Evolutionary conservation across 2,113 vertebrate species (phyloP), one percentile per base, ranked within the genome.

Genomic region (Zosterops borbonicus): DNA sequence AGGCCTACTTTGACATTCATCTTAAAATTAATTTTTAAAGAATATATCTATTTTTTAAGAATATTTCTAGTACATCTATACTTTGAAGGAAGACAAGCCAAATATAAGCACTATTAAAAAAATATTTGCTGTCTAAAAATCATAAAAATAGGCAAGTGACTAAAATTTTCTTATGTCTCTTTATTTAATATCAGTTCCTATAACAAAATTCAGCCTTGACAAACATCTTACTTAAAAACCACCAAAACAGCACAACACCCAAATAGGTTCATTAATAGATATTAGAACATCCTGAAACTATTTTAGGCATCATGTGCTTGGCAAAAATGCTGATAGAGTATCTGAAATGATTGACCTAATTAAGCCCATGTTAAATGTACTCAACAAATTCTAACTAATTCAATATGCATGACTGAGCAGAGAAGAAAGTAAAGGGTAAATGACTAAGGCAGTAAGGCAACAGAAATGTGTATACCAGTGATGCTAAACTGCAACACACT

Each of bases 141-240:
- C 52, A 79, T 29, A 77, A 94, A 76, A 95, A 52, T 19, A 73
- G 55, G 29, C 28, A 92, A 44, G 7, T 60, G n/a, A 82, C 33
- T n/a, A 84, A 94, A 64, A 79, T 94, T 92, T 96, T 95, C 53
- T 82, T 91, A 88, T 92, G 58, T 89, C 25, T 94, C n/a, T 79
- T 47, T 83, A 22, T 79, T 87, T 86, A 76, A 44, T 64, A 55
- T 82, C 80, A 90, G 31, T 59, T 94, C 20, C 50, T 53, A 16
- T 64, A 93, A 94, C 33, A 80, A 81, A 96, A 96, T 47, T 29
- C 68, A 96, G 76, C 52, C 37, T 85, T 91, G 75, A 94, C 53
- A 86, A 94, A 87, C 69, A 91, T 87, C 69, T 41, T 91, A 93
- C 91, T 62, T 56, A 69, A 68, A 87, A 92, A 55, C 0, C 8